A percentile compares a stretch with the other conserved stretches of the same genome.
phyloP scores from a whole-genome alignment of 2,113 vertebrate genomes.

The Egretta garzetta region DNA sequence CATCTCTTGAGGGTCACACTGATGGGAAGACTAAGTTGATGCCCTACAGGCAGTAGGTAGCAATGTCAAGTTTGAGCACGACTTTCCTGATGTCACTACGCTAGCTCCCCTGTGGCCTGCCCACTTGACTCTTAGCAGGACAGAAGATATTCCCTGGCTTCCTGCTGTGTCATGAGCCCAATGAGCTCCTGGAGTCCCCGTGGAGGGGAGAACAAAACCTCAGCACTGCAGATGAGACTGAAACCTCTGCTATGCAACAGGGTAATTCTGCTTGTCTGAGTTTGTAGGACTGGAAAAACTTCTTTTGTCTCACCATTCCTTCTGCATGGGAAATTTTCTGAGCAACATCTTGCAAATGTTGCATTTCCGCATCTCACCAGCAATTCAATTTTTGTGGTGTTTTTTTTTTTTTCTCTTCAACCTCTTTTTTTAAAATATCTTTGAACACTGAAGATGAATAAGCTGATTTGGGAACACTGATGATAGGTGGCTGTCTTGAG shows the following conservation, averaged over 20 bases:
- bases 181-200: accelerated
- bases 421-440: not conserved
- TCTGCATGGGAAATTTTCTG: not conserved
- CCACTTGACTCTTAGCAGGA: not conserved
- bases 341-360: not conserved
- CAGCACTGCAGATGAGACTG: not conserved
- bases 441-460: not conserved
- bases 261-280: not conserved
- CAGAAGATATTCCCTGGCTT: not conserved
- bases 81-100: not conserved
- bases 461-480: not conserved
- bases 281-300: not conserved
- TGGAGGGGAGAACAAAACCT: not conserved
- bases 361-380: not conserved
- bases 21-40: not conserved
- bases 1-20: not conserved
- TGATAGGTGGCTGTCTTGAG: not conserved
- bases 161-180: not conserved
- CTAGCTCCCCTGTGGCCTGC: not conserved
- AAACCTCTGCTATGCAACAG: not conserved
- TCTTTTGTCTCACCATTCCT: not conserved
- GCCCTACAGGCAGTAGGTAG: not conserved
- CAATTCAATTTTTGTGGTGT: not conserved
- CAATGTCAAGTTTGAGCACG: not conserved
- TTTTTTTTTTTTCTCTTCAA: not conserved